Evolutionary conservation across 2,113 vertebrate species (phyloP).

Genomic region (Castor canadensis): DNA sequence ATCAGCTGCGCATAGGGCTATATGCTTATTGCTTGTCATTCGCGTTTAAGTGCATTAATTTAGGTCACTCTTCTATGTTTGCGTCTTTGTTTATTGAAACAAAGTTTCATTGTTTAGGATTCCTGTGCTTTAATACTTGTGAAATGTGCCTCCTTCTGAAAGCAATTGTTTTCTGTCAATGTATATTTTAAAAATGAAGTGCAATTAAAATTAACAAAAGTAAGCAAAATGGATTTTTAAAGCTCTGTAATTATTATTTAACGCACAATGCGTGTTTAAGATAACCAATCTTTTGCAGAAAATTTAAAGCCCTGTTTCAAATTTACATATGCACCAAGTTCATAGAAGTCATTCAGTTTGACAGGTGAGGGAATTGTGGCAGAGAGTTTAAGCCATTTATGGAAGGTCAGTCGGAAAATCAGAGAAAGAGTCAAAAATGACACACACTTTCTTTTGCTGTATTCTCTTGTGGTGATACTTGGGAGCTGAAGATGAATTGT

Average conservation of each 20-base stretch:
- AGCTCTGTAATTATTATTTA: slow-evolving; percentile 53
- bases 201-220: slow-evolving; percentile 54
- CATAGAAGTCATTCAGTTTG: slow-evolving; percentile 18
- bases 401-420: slow-evolving; percentile 18
- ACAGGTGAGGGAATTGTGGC: slow-evolving; percentile 30
- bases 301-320: background rate
- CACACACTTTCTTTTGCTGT: background rate
- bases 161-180: slow-evolving; percentile 39
- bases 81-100: slow-evolving; percentile 3
- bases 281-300: slow-evolving; percentile 39
- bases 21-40: background rate
- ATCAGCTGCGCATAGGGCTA: background rate
- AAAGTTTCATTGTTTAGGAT: background rate
- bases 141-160: background rate
- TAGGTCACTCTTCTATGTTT: background rate
- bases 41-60: background rate
- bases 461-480: background rate
- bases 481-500: background rate
- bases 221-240: slow-evolving; percentile 50
- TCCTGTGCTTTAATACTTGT: slow-evolving; percentile 20
- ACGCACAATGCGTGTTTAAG: slow-evolving; percentile 19
- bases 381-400: slow-evolving; percentile 38
- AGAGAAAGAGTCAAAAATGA: background rate
- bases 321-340: slow-evolving; percentile 16
- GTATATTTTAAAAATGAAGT: slow-evolving; percentile 44